Evolutionary conservation across 2,797 vertebrate species (phyloP).

Genomic region (Poliocrania exsul): DNA sequence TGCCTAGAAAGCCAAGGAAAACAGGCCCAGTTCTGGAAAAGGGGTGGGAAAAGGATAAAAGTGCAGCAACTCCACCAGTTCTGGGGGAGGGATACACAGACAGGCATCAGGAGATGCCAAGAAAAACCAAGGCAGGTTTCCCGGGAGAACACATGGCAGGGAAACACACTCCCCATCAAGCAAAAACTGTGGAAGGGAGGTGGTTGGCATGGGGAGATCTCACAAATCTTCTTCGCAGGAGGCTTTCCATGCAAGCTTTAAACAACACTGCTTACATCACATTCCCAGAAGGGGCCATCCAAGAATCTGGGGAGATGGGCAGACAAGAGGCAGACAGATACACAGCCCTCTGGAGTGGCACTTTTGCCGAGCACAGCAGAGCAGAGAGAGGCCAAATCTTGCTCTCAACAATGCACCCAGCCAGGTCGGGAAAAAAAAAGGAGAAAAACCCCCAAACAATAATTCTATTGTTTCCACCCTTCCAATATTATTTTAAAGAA

Average conservation of each 20-base stretch:
- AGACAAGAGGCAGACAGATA: background rate
- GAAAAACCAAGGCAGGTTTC: background rate
- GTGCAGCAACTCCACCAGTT: background rate
- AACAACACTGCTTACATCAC: background rate
- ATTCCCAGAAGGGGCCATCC: background rate
- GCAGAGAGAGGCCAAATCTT: background rate
- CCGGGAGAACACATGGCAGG: accelerated
- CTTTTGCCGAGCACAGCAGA: accelerated
- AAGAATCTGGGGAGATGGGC: background rate
- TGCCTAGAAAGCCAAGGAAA: background rate
- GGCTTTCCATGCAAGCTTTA: background rate
- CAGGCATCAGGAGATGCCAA: background rate
- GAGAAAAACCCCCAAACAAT: background rate
- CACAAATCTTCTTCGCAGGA: background rate
- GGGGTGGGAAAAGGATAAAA: background rate
- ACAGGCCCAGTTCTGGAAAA: background rate
- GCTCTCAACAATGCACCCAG: background rate
- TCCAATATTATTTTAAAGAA: background rate
- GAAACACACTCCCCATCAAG: background rate
- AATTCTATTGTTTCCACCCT: background rate
- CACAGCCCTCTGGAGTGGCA: background rate
- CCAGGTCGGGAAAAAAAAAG: background rate
- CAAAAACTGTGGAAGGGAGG: background rate
- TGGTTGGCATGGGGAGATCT: accelerated
- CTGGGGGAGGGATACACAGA: accelerated